Evolutionary conservation across 2,888 invertebrate genomes (phyloP), one percentile per base, ranked within the genome.

Genomic region (Hypselothyrea guttata): DNA sequence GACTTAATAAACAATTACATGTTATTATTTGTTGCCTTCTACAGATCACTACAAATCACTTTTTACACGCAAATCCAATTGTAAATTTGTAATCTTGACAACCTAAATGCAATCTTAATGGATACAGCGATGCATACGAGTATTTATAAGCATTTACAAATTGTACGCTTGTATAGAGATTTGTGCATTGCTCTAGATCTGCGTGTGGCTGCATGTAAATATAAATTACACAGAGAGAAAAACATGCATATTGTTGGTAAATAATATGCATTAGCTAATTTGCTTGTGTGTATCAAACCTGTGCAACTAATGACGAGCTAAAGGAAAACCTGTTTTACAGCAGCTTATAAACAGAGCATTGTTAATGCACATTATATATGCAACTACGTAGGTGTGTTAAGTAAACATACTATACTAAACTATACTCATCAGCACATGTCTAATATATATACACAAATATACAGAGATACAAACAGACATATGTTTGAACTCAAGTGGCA

Each of bases 161-260:
- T 16, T 37, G 16, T n/a, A 16, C 4, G 16, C n/a, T 13, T 8
- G 13, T 13, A 4, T 13, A 33, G n/a, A n/a, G n/a, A 34, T 34
- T 7, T 16, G 15, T 16, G 7, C 13, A 22, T 4, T 71, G 55
- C 11, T 49, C 55, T 65, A 53, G 16, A 66, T 60, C 47, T 42
- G 16, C 28, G 47, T 35, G 8, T 16, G 27, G 28, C 22, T 8
- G 28, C n/a, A n/a, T 41, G 11, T 68, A 45, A 48, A 61, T 45
- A 48, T 37, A 61, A 45, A 45, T 7, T 4, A 13, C 37, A 33
- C 41, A 56, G 40, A 45, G 38, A 0, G 1, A 28, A 7, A 35
- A 46, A 18, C 40, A 0, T 7, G 1, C n/a, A 8, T 11, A 5
- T 37, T 37, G 22, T 22, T 22, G 22, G 22, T 4, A 22, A 22